A percentile compares a stretch with the other conserved stretches of the same genome.
These are phyloP conservation scores for Asbolus verrucosus DNA, from an alignment of 1,140 invertebrate species.

Conservation along the genomic window DNA sequence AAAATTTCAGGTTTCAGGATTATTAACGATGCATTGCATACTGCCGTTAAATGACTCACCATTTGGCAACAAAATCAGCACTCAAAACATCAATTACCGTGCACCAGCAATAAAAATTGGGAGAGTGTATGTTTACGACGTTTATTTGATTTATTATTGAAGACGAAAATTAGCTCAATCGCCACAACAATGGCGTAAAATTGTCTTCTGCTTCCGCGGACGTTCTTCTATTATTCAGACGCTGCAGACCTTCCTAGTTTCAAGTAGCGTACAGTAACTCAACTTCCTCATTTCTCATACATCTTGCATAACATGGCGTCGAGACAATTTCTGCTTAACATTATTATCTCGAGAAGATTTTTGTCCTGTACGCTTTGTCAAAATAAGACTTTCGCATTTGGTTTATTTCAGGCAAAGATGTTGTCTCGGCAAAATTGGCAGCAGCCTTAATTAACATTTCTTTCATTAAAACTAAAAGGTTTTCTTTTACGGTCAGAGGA, in stretches of 20 bases:
- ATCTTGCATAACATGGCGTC: not conserved
- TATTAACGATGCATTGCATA: conserved; percentile 18
- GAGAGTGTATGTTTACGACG: not conserved
- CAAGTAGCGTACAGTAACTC: not conserved
- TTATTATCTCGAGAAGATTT: too few species aligned
- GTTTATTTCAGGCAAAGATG: too few species aligned
- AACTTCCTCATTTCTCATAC: conserved; percentile 5
- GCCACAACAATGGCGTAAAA: conserved; percentile 4
- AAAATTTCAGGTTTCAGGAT: conserved; percentile 24
- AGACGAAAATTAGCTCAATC: conserved; percentile 10
- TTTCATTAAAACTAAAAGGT: too few species aligned
- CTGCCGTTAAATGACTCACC: conserved; percentile 12
- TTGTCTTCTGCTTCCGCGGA: not conserved
- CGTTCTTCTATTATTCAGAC: not conserved
- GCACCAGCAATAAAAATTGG: conserved; percentile 21
- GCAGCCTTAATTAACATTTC: too few species aligned
- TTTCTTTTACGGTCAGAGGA: too few species aligned
- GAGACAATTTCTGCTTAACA: not conserved
- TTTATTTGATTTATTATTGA: not conserved
- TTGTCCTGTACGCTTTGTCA: too few species aligned
- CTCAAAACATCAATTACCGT: conserved; percentile 20
- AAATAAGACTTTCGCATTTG: too few species aligned
- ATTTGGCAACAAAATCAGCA: conserved; percentile 10
- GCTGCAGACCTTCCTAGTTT: conserved; percentile 14
- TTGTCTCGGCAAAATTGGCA: too few species aligned